phyloP scores from a whole-genome alignment of 2,113 vertebrate species.

The Litocranius walleri region DNA sequence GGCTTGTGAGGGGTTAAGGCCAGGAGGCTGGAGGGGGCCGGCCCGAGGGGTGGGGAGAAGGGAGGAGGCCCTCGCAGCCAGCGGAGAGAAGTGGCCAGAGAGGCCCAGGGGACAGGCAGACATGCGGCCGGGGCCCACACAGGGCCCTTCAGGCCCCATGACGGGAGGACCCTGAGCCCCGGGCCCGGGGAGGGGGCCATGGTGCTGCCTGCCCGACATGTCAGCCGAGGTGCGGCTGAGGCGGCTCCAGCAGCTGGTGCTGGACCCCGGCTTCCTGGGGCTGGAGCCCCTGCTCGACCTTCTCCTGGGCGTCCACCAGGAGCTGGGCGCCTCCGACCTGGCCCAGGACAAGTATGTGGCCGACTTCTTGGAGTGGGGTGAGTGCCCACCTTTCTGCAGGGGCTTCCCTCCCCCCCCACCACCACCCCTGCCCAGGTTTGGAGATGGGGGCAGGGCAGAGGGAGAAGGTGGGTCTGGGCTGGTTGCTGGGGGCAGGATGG shows the following conservation, averaged over 20 bases:
- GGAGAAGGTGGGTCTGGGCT: neutral
- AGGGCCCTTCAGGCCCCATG: conserved; percentile 18
- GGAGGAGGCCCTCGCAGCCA: conserved; percentile 25
- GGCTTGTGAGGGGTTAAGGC: conserved; percentile 60
- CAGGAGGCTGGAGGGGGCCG: conserved; percentile 56
- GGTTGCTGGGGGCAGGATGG: neutral
- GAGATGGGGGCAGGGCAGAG: neutral
- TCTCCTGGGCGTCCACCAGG: conserved; percentile 88
- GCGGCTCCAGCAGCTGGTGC: conserved; percentile 68
- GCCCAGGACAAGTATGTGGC: conserved; percentile 84
- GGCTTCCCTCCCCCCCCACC: fast-evolving
- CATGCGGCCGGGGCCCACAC: conserved; percentile 26
- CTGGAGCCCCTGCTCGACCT: conserved; percentile 89
- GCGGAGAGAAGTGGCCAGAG: conserved; percentile 59
- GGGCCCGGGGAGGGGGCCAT: conserved; percentile 66
- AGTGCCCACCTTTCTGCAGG: conserved; percentile 68
- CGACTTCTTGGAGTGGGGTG: conserved; percentile 89
- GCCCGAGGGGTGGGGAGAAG: conserved; percentile 51
- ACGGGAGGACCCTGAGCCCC: conserved; percentile 27
- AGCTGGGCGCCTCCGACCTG: conserved; percentile 82
- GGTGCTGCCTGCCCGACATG: conserved; percentile 67
- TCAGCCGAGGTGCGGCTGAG: conserved; percentile 76
- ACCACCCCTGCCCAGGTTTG: neutral
- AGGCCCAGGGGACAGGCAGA: conserved; percentile 45
- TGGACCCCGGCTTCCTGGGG: conserved; percentile 75